A percentile compares a stretch with the other conserved stretches of the same genome.
These are phyloP conservation scores for Heliconius hortense DNA, from an alignment of 2,888 invertebrate species.

Conservation along the genomic window DNA sequence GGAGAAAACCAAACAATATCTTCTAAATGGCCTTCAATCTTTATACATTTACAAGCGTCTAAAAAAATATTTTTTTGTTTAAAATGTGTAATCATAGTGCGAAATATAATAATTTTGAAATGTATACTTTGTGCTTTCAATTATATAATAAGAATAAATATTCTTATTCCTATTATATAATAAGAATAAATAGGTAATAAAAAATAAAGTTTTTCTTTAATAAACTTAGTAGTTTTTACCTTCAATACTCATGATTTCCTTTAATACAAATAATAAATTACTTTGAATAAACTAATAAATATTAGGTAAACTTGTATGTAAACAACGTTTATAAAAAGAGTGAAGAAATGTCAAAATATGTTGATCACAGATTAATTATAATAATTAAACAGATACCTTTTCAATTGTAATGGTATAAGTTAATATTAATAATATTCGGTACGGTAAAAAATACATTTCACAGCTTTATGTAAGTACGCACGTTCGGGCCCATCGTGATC, in stretches of 20 bases:
- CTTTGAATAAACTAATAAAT: not conserved
- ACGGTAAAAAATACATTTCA: too few species aligned
- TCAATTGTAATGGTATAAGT: too few species aligned
- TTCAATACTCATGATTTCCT: slow-evolving; percentile 9
- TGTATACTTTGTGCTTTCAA: not conserved
- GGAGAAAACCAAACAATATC: slow-evolving; percentile 54
- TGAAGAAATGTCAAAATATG: not conserved
- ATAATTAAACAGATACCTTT: not conserved
- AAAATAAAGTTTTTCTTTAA: not conserved
- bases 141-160: not conserved
- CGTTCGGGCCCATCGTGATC: not conserved
- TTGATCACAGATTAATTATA: slow-evolving; percentile 2
- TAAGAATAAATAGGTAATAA: not conserved
- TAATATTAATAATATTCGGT: too few species aligned
- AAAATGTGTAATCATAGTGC: too few species aligned
- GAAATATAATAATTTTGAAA: not conserved
- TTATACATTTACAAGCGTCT: slow-evolving; percentile 59
- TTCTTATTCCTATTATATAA: too few species aligned
- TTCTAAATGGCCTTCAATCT: slow-evolving; percentile 62
- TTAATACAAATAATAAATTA: not conserved
- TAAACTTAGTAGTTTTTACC: not conserved
- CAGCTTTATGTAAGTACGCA: too few species aligned
- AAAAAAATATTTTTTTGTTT: not conserved
- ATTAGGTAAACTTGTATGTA: not conserved
- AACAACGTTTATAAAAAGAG: slow-evolving; percentile 2